Base-by-base conservation (phyloP, 2,113 vertebrate genomes). In the Poeciliopsis turrubarensis region DNA sequence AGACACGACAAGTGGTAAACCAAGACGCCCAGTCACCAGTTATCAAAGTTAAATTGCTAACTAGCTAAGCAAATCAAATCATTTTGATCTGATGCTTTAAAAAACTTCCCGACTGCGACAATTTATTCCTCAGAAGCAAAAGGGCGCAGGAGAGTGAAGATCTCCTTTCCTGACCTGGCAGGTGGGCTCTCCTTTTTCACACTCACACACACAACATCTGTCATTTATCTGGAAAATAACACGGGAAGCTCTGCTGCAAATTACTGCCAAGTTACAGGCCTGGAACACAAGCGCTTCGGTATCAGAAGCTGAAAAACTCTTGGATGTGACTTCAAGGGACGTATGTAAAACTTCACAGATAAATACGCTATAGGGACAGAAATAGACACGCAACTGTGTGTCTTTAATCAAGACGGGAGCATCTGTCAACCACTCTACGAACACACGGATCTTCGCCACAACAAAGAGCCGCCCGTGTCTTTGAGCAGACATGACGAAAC, bases 381-480 rank as follows among this genome's bases (percentile, higher is more conserved):
- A 3, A 72, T n/a, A 32, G 61, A 71, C 29, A 82, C 26, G 65
- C 31, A 72, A 26, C 22, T 61, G 11, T 70, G 82, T 72, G 83
- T 84, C 77, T 87, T 90, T 92, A 92, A 91, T 89, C 79, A 91
- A 71, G 71, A 51, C 65, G 30, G 66, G 84, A 76, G 78, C 72
- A 74, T 91, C 89, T 91, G 80, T 90, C 89, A 89, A 76, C 75
- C 73, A 77, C 8, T 32, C 74, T 64, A 54, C 82, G 78, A 88
- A 83, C 63, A 78, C 76, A 78, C 75, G 83, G 71, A 65, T 44
- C 39, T 83, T 67, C 78, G 82, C 71, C 80, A 79, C 82, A 78
- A 80, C 70, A 82, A 64, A 81, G 67, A 74, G 44, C 61, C 64
- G 15, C 44, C 62, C 47, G 47, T 72, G 75, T 65, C 64, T 80